Percentiles rank a stretch among this genome's conserved stretches.
phyloP scores from a whole-genome alignment of 2,797 vertebrate species.

The Okamejei kenojei region DNA sequence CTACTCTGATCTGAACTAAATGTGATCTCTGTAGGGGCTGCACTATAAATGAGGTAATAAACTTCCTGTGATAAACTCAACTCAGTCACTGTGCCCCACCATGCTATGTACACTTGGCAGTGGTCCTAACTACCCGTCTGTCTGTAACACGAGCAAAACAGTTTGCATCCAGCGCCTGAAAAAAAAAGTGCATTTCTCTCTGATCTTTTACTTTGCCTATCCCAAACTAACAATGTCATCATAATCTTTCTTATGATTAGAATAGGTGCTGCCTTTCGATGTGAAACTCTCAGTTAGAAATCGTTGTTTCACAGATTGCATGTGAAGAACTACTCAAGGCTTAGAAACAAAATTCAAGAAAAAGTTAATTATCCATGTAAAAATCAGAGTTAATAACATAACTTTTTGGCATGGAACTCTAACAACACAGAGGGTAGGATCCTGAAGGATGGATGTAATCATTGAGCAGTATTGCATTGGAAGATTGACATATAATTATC shows the following conservation, averaged over 20 bases:
- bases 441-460: neutral
- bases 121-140: constrained; percentile 18
- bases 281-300: neutral
- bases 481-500: neutral
- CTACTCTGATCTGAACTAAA: constrained; percentile 26
- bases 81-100: neutral
- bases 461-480: neutral
- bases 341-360: neutral
- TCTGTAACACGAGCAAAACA: constrained; percentile 1
- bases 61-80: constrained; percentile 27
- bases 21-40: constrained; percentile 30
- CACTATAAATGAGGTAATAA: constrained; percentile 37
- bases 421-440: neutral
- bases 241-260: constrained; percentile 31
- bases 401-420: neutral
- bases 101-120: constrained; percentile 20
- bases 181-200: neutral
- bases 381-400: neutral
- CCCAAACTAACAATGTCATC: constrained; percentile 7
- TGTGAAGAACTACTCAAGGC: neutral
- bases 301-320: neutral
- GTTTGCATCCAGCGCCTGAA: neutral
- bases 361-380: neutral
- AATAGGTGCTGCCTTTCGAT: neutral
- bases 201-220: constrained; percentile 18